These are phyloP conservation scores for Fundulus diaphanus DNA, from an alignment of 2,797 vertebrate genomes.

Conservation along the genomic window DNA sequence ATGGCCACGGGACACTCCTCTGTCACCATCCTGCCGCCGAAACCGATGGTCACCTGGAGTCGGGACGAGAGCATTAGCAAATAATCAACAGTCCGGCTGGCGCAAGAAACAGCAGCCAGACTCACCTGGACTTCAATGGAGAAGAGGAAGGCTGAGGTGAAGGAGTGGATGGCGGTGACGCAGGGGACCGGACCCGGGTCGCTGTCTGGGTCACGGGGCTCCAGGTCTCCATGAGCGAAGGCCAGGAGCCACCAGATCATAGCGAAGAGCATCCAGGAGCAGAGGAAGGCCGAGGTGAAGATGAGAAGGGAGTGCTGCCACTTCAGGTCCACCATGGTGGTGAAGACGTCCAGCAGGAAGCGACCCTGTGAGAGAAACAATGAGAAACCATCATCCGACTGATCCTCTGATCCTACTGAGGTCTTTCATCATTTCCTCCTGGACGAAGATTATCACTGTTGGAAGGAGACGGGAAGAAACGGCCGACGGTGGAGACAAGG, in stretches of 20 bases:
- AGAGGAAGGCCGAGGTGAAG: slow-evolving; percentile 87
- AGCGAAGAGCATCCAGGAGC: slow-evolving; percentile 88
- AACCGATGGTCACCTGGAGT: slow-evolving; percentile 92
- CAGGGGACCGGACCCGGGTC: slow-evolving; percentile 75
- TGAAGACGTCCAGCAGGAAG: slow-evolving; percentile 88
- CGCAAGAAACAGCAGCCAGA: too few relatives aligned
- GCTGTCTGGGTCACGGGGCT: slow-evolving; percentile 62
- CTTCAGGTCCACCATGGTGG: slow-evolving; percentile 89
- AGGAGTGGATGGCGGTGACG: slow-evolving; percentile 88
- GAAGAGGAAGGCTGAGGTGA: slow-evolving; percentile 97
- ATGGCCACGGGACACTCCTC: slow-evolving; percentile 96
- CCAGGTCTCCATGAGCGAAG: slow-evolving; percentile 86
- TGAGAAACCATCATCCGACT: background rate
- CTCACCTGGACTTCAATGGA: slow-evolving; percentile 95
- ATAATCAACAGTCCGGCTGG: too few relatives aligned
- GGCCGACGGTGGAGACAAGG: too few relatives aligned
- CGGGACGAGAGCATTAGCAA: background rate
- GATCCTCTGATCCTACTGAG: background rate
- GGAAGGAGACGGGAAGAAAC: too few relatives aligned
- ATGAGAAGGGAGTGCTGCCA: slow-evolving; percentile 88
- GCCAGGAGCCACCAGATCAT: slow-evolving; percentile 89
- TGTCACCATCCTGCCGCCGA: slow-evolving; percentile 97
- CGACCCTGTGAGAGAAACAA: slow-evolving; percentile 71
- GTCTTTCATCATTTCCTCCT: background rate
- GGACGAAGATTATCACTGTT: background rate